Percentiles rank a stretch among this genome's conserved stretches.
Conservation (phyloP, 2,888 invertebrate genomes). For the Cremastinae sp. region DNA sequence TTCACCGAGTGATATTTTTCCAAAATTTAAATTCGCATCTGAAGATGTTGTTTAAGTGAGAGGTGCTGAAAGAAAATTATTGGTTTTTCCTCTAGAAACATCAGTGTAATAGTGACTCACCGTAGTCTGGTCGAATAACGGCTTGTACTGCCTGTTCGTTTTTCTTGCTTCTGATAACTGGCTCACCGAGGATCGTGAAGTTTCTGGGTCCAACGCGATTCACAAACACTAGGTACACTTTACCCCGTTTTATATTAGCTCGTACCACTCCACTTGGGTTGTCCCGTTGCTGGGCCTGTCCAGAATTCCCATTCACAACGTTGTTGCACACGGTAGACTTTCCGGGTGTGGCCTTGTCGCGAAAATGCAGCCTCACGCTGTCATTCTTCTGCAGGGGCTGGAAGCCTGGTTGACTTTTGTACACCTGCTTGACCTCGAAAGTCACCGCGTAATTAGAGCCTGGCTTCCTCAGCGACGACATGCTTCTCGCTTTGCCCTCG, state of each 20-base stretch:
- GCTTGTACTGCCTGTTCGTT: slow-evolving; percentile 79
- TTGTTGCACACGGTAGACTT: slow-evolving; percentile 77
- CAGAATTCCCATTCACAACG: slow-evolving; percentile 67
- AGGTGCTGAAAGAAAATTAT: not conserved
- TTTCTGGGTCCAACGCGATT: slow-evolving; percentile 83
- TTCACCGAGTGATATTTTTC: too few species aligned
- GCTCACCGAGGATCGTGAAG: slow-evolving; percentile 82
- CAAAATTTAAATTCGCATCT: not conserved
- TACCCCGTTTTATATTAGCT: slow-evolving; percentile 82
- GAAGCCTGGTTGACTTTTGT: slow-evolving; percentile 82
- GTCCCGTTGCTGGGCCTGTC: slow-evolving; percentile 66
- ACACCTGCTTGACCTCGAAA: slow-evolving; percentile 84
- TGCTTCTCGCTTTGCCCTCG: slow-evolving; percentile 85
- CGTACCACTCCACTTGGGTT: slow-evolving; percentile 79
- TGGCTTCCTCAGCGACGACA: slow-evolving; percentile 82
- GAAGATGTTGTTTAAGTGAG: not conserved
- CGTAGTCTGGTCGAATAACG: slow-evolving; percentile 79
- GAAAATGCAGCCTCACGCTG: slow-evolving; percentile 82
- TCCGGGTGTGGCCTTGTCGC: slow-evolving; percentile 78
- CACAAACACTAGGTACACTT: slow-evolving; percentile 84
- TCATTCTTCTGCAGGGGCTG: slow-evolving; percentile 80
- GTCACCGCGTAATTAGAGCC: slow-evolving; percentile 84
- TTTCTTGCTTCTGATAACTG: slow-evolving; percentile 80
- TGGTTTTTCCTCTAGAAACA: not conserved
- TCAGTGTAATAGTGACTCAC: slow-evolving; percentile 68